Evolutionary conservation across 2,888 invertebrate species (phyloP).

Genomic region (Nymphalis c-album): DNA sequence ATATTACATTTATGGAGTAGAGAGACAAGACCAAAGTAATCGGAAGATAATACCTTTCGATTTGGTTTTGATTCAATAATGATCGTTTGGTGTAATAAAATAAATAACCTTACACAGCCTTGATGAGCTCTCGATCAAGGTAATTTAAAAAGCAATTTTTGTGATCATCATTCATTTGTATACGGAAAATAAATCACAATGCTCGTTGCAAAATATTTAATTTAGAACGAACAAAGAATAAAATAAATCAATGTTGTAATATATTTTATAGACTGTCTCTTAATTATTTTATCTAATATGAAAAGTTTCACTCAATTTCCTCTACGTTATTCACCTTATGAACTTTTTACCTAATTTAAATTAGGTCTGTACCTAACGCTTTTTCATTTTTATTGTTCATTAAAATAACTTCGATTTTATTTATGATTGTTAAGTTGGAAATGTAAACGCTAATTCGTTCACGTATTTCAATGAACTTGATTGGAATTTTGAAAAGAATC

Average conservation of each 20-base stretch:
- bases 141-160: slow-evolving; percentile 14
- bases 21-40: neutral
- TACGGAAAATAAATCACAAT: slow-evolving; percentile 10
- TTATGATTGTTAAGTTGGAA: neutral
- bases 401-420: too few species aligned
- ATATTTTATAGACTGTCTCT: too few species aligned
- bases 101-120: slow-evolving; percentile 16
- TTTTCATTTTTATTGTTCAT: too few species aligned
- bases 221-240: neutral
- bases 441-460: neutral
- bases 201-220: neutral
- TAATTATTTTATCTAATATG: too few species aligned
- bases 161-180: slow-evolving; percentile 13
- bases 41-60: neutral
- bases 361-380: too few species aligned
- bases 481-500: slow-evolving; percentile 22
- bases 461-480: slow-evolving; percentile 18
- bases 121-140: slow-evolving; percentile 20
- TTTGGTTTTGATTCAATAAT: slow-evolving; percentile 3
- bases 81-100: slow-evolving; percentile 15
- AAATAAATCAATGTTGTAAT: too few species aligned
- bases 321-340: too few species aligned
- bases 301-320: too few species aligned
- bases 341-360: too few species aligned
- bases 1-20: neutral